phyloP scores from a whole-genome alignment of 2,113 vertebrate species.

The Serinus canaria region DNA sequence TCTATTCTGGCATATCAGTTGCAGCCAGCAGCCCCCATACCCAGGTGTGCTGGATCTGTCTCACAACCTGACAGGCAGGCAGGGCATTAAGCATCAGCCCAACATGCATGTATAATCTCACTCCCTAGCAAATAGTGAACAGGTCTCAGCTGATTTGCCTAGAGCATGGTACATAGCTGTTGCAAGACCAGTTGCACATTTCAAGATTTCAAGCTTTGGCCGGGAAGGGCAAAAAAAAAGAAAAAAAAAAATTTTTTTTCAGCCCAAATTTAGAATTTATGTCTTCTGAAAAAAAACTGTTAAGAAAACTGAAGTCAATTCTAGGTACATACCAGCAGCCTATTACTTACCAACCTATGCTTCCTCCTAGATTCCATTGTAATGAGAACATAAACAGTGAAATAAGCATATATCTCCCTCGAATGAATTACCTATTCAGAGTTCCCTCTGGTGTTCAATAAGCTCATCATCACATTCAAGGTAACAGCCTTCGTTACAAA shows the following conservation, averaged over 20 bases:
- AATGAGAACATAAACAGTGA: conserved; percentile 41
- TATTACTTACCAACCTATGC: not conserved
- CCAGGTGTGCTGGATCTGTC: not conserved
- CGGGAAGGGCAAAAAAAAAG: accelerated
- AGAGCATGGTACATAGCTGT: not conserved
- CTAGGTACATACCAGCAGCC: not conserved
- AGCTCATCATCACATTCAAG: conserved; percentile 23
- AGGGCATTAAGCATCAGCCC: not conserved
- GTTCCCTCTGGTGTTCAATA: conserved; percentile 65
- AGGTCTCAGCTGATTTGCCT: not conserved
- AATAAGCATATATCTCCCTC: not conserved
- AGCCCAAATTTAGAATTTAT: not conserved
- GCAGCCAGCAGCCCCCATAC: accelerated
- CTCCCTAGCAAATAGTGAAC: not conserved
- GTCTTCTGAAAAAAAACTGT: not conserved
- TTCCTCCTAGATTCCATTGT: conserved; percentile 53
- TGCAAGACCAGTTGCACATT: not conserved
- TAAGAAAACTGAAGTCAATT: not conserved
- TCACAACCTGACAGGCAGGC: not conserved
- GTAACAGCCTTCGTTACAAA: not conserved
- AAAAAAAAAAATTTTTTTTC: not conserved
- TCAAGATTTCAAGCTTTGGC: not conserved
- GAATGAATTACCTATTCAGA: conserved; percentile 44
- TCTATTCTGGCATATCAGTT: not conserved
- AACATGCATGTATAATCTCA: accelerated